Conservation (phyloP, 2,113 vertebrate species). For the Anas platyrhynchos region DNA sequence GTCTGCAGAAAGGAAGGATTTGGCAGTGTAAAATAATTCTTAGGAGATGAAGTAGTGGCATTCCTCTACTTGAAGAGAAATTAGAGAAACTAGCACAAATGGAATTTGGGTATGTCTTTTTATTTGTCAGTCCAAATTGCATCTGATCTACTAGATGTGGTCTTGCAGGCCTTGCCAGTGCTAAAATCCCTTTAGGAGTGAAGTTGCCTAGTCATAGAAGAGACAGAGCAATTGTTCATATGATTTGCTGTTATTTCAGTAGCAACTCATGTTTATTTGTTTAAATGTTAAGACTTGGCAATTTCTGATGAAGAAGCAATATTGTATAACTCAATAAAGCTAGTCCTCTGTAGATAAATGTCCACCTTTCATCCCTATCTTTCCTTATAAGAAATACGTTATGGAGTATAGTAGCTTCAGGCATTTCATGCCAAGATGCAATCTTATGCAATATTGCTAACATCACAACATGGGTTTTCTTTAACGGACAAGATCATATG, state of each 20-base stretch:
- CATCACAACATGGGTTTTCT: not conserved
- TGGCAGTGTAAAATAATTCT: not conserved
- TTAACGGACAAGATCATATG: not conserved
- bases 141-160: fast-evolving
- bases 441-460: not conserved
- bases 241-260: not conserved
- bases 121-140: not conserved
- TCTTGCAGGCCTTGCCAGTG: not conserved
- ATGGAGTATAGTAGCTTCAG: not conserved
- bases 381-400: not conserved
- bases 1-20: not conserved
- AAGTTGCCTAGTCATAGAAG: not conserved
- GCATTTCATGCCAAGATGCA: not conserved
- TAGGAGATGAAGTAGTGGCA: not conserved
- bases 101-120: not conserved
- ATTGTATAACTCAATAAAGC: not conserved
- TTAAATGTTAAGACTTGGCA: not conserved
- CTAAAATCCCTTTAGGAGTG: not conserved
- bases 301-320: not conserved
- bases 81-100: not conserved
- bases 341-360: not conserved
- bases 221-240: not conserved
- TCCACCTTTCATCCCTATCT: not conserved
- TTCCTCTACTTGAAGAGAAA: not conserved
- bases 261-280: not conserved